Evolutionary conservation across 1,140 invertebrate genomes (phyloP).

Genomic region (Sarcophaga peregrina): DNA sequence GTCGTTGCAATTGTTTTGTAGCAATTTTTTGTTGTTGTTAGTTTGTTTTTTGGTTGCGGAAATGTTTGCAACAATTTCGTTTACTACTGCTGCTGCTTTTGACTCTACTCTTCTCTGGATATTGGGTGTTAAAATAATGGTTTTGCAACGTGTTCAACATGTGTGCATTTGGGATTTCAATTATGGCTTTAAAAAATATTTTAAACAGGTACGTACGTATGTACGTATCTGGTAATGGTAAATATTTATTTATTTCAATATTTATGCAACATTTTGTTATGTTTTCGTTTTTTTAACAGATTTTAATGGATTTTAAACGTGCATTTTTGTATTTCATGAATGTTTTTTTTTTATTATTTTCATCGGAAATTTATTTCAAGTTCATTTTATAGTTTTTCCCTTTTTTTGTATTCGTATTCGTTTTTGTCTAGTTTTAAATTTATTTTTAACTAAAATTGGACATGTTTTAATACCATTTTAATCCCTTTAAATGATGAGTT

Average conservation of each 20-base stretch:
- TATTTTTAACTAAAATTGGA: neutral
- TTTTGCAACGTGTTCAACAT: conserved; percentile 47
- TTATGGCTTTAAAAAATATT: conserved; percentile 46
- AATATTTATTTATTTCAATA: neutral
- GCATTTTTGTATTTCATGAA: neutral
- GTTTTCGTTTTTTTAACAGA: neutral
- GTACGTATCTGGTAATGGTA: neutral
- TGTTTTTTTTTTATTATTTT: neutral
- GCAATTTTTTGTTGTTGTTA: neutral
- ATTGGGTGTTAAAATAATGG: conserved; percentile 47
- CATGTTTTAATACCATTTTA: conserved; percentile 29
- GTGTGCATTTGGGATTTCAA: conserved; percentile 49
- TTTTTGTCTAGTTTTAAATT: neutral
- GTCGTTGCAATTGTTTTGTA: conserved; percentile 32
- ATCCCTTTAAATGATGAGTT: conserved; percentile 21
- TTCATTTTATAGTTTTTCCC: conserved; percentile 28
- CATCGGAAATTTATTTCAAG: neutral
- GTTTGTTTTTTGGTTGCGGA: neutral
- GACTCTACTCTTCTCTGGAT: conserved; percentile 1
- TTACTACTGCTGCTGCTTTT: neutral
- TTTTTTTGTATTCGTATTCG: neutral
- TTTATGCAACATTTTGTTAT: neutral
- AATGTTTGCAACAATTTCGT: neutral
- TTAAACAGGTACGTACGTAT: conserved; percentile 22
- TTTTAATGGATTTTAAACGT: conserved; percentile 36